Base-by-base conservation (phyloP, 2,113 vertebrate species). In the Vanacampus margaritifer region DNA sequence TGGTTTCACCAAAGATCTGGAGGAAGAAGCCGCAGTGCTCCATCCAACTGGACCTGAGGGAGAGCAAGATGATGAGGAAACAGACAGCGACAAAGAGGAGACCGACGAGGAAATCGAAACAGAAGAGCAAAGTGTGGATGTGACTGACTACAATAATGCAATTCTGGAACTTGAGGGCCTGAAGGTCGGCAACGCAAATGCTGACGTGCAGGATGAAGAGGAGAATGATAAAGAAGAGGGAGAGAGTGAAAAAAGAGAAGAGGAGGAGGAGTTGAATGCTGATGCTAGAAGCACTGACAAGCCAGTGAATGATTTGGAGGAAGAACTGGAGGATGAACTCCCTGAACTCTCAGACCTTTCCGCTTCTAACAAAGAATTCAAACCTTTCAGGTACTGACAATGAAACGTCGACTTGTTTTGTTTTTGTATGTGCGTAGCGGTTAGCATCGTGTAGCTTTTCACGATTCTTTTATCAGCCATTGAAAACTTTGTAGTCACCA, bases 1-100 rank as follows among this genome's bases (percentile, higher is more conserved):
- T 0, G 97, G 97, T 58, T 98, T 91, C 84, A 91, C 93, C 19
- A 97, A 96, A 84, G 94, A 96, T 70, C 78, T 96, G 87, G 90
- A 95, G 73, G 87, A 90, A 82, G 92, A 96, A 50, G 89, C 78
- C 80, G 89, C 89, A 7, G 84, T 96, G 41, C 90, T 97, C 11
- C 86, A 93, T 60, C 91, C 92, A 10, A 2, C 43, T 35, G 91
- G 88, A 59, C 95, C 94, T 21, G 90, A 91, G 17, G 77, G 53
- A 17, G 87, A 91, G 0, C 84, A 90, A 1, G 73, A 86, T 17
- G 71, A 82, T 0, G 78, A 86, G 1, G 89, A 88, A 0, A 11
- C 65, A 10, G 77, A 88, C 5, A 67, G 66, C 43, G 65, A 41
- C n/a, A 19, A n/a, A 53, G 81, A 89, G 9, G 70, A 54, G 67